Evolutionary conservation across 2,888 invertebrate species (phyloP), one percentile per base, ranked within the genome.

Genomic region (Petrolisthes cinctipes): DNA sequence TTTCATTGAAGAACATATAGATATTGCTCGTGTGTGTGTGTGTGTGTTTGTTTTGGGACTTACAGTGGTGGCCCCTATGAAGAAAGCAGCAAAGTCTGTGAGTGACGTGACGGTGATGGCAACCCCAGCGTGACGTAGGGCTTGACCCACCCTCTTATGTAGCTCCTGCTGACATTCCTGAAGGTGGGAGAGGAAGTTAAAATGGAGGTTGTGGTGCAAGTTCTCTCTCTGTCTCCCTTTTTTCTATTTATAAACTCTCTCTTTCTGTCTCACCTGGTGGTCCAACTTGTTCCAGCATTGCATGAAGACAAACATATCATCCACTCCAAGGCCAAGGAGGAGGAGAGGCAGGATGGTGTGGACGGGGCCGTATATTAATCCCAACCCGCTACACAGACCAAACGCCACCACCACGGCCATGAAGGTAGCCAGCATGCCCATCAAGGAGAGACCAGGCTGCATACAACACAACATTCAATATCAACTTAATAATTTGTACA

Each of bases 271-370:
- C 20, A 86, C 89, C 86, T 88, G 68, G 4, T 68, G 76, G 23
- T 53, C 76, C 14, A 94, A 91, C 92, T 95, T 95, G 90, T 95
- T 95, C 95, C 96, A 96, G 92, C 96, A 95, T 37, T 96, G 95
- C 93, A 95, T 95, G 93, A 97, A 96, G 0, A 97, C 96, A 93
- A 97, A 97, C 95, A 97, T 96, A 92, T 97, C 97, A 92, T 97
- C 97, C 53, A 97, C 95, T 91, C 94, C 94, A 91, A 96, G 94
- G 90, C 97, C 97, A 94, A 97, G 95, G 20, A 97, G 92, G 88
- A 97, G 94, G 93, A 97, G 97, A 6, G 97, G 97, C 89, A 97
- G 93, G 17, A 96, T 96, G 11, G 96, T 95, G 92, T 97, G 97
- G 0, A 97, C 95, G 0, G 97, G 97, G 0, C 97, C 96, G 92